Percentiles rank a stretch among this genome's conserved stretches.
phyloP scores from a whole-genome alignment of 2,888 invertebrate genomes.

The Apotomis turbidana region DNA sequence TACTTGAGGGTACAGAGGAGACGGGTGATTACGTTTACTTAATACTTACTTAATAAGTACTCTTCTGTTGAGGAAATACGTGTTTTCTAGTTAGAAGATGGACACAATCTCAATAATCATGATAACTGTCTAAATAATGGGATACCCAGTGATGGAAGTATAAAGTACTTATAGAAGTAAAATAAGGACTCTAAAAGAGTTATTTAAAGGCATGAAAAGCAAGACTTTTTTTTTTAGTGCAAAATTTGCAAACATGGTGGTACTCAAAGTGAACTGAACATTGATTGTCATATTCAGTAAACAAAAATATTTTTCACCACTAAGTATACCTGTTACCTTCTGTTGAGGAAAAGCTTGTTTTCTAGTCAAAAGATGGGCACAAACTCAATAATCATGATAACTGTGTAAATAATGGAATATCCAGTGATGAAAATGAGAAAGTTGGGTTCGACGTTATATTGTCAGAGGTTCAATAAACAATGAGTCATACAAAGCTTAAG shows the following conservation, averaged over 20 bases:
- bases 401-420: background rate
- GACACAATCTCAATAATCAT: background rate
- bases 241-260: too few species aligned
- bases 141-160: background rate
- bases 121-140: constrained; percentile 4
- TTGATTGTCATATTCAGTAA: too few species aligned
- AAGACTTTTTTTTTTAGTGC: too few species aligned
- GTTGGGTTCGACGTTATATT: constrained; percentile 4
- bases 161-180: too few species aligned
- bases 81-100: constrained; percentile 6
- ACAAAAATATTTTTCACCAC: too few species aligned
- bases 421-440: constrained; percentile 3
- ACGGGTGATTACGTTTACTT: constrained; percentile 27
- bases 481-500: constrained; percentile 14
- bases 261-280: too few species aligned
- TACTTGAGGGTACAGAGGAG: constrained; percentile 30
- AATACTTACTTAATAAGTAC: constrained; percentile 10
- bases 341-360: constrained; percentile 16
- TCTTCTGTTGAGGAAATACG: constrained; percentile 9
- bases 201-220: too few species aligned
- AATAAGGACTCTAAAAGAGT: too few species aligned
- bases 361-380: background rate
- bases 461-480: background rate
- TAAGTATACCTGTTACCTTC: too few species aligned
- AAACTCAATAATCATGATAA: background rate